Percentiles rank a stretch among this genome's conserved stretches.
Evolutionary conservation across 2,797 vertebrate species (phyloP).

Genomic region (Pagetopsis macropterus): DNA sequence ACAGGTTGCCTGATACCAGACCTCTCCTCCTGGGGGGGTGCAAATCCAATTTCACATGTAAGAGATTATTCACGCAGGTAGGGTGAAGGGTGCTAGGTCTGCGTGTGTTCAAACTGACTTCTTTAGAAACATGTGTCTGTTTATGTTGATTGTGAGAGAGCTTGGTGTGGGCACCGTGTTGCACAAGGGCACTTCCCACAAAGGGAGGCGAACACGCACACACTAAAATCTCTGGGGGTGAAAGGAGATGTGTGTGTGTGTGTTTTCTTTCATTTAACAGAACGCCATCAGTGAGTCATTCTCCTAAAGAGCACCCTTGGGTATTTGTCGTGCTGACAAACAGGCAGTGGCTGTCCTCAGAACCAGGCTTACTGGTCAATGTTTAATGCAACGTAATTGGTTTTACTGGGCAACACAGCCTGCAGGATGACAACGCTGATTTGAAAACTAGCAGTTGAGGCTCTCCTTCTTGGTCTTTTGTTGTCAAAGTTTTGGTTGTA

Average conservation of each 20-base stretch:
- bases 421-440: constrained; percentile 51
- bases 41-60: constrained; percentile 72
- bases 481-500: constrained; percentile 18
- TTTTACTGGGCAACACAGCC: constrained; percentile 58
- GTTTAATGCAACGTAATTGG: constrained; percentile 67
- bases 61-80: constrained; percentile 61
- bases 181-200: constrained; percentile 50
- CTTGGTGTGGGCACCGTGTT: constrained; percentile 19
- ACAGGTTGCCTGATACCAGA: constrained; percentile 48
- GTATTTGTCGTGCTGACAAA: constrained; percentile 46
- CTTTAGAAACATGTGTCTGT: constrained; percentile 18
- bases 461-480: constrained; percentile 24
- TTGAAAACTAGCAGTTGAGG: constrained; percentile 32
- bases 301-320: constrained; percentile 50
- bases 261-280: constrained; percentile 55
- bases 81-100: constrained; percentile 34
- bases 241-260: constrained; percentile 31
- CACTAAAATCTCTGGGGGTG: constrained; percentile 8
- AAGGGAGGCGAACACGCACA: constrained; percentile 19
- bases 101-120: neutral
- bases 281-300: constrained; percentile 64
- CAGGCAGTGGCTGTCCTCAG: constrained; percentile 29
- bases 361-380: constrained; percentile 61
- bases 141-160: constrained; percentile 6
- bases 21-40: constrained; percentile 53